Base-by-base conservation (phyloP, 2,888 invertebrate genomes). In the Apoda limacodes region DNA sequence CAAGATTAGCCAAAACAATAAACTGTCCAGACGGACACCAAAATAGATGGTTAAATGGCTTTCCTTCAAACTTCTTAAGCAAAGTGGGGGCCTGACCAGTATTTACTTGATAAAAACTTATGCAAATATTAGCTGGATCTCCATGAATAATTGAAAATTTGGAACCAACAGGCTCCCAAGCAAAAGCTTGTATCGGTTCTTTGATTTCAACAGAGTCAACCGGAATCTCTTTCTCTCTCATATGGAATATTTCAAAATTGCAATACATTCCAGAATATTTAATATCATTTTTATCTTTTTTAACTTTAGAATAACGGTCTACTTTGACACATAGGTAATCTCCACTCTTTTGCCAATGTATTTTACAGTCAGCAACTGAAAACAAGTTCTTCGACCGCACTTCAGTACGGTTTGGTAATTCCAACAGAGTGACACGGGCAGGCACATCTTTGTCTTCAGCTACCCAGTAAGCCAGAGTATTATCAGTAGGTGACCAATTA, bases 341-440 rank as follows among this genome's bases (percentile, higher is more conserved):
- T 1, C 99, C 99, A 13, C 90, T 92, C 69, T 96, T 96, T 69
- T 99, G 99, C 99, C 99, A 99, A 66, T 96, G 96, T 64, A 99
- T 93, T 55, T 96, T 95, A 64, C 98, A 98, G 62, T 98, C 97
- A 1, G 97, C 97, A 0, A 99, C 98, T 41, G 93, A 97, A 84
- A 99, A 99, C 34, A 98, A 82, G 68, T 97, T 98, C 68, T 98
- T 97, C 42, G 93, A 93, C 45, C 97, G 87, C 22, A 89, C 86
- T 76, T 95, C 95, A 28, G 87, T 88, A 35, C 93, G 89, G 55
- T 90, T 93, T 3, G 98, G 98, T 39, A 98, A 87, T 66, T 96
- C 95, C 28, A 98, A 83, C 1, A 98, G 83, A 0, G 93, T 95
- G 1, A 98, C 97, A 52, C 96, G 86, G 1, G 98, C 98, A 6